These are phyloP conservation scores for Todus mexicanus DNA, from an alignment of 2,797 vertebrate genomes.

Conservation along the genomic window DNA sequence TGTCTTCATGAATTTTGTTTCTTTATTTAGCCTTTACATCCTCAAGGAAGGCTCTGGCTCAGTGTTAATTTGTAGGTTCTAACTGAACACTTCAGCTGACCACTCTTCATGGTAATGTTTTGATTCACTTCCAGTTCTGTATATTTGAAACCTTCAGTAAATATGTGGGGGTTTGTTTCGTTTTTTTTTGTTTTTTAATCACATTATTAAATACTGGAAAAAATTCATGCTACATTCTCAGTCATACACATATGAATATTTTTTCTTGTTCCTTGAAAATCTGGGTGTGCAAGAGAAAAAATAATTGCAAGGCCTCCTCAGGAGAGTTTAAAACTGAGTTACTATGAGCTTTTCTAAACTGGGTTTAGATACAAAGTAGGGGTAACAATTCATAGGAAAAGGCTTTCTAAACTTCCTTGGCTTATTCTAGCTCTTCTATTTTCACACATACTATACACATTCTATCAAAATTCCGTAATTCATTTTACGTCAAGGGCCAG, in stretches of 20 bases:
- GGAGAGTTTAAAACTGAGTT: not conserved
- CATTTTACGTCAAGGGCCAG: not conserved
- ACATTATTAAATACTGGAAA: not conserved
- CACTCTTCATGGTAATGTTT: not conserved
- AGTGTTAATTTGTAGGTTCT: not conserved
- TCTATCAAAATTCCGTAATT: not conserved
- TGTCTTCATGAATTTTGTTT: not conserved
- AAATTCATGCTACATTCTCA: not conserved
- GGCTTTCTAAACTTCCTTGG: not conserved
- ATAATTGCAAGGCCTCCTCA: not conserved
- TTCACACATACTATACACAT: not conserved
- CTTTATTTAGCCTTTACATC: not conserved
- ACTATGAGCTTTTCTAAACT: not conserved
- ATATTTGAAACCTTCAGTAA: not conserved
- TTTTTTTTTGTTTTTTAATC: not conserved
- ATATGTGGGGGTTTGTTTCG: too few relatives aligned
- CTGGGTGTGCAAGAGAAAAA: not conserved
- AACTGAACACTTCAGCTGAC: not conserved
- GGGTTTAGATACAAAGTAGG: not conserved
- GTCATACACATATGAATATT: not conserved
- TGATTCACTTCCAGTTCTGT: not conserved
- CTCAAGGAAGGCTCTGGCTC: not conserved
- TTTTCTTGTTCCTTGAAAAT: not conserved
- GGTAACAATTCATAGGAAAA: not conserved
- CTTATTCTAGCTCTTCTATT: not conserved